Conservation (phyloP, 2,888 invertebrate species). For the Diploptera punctata region DNA sequence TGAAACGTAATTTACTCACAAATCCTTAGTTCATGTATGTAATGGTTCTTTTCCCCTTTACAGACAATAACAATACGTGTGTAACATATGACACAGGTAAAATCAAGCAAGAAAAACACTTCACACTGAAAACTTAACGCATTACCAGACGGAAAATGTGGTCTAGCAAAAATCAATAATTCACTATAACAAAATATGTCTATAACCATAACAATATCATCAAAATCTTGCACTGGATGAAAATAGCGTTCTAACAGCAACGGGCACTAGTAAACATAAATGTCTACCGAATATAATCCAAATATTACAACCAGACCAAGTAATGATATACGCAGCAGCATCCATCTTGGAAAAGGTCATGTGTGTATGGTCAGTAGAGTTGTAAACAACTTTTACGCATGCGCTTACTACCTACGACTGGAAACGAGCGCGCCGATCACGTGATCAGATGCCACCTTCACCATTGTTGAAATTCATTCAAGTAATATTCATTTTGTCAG, state of each 20-base stretch:
- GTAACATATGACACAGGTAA: slow-evolving; percentile 4
- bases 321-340: slow-evolving; percentile 46
- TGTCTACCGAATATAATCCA: slow-evolving; percentile 31
- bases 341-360: slow-evolving; percentile 53
- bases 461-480: slow-evolving; percentile 15
- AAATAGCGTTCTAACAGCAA: slow-evolving; percentile 24
- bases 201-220: slow-evolving; percentile 34
- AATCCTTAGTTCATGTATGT: not conserved
- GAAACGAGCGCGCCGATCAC: slow-evolving; percentile 26
- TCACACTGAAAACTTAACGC: slow-evolving; percentile 17
- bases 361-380: slow-evolving; percentile 49
- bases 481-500: not conserved
- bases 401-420: slow-evolving; percentile 48
- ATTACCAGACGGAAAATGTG: slow-evolving; percentile 42
- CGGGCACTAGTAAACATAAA: slow-evolving; percentile 19
- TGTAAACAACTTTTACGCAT: slow-evolving; percentile 61
- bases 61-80: too few relatives aligned
- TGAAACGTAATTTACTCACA: slow-evolving; percentile 42
- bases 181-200: slow-evolving; percentile 38
- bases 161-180: slow-evolving; percentile 41
- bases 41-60: not conserved
- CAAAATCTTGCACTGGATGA: slow-evolving; percentile 29
- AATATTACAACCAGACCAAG: slow-evolving; percentile 44
- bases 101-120: not conserved
- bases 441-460: slow-evolving; percentile 26